Conservation (phyloP, 2,797 vertebrate species). For the Hippocampus kuda region DNA sequence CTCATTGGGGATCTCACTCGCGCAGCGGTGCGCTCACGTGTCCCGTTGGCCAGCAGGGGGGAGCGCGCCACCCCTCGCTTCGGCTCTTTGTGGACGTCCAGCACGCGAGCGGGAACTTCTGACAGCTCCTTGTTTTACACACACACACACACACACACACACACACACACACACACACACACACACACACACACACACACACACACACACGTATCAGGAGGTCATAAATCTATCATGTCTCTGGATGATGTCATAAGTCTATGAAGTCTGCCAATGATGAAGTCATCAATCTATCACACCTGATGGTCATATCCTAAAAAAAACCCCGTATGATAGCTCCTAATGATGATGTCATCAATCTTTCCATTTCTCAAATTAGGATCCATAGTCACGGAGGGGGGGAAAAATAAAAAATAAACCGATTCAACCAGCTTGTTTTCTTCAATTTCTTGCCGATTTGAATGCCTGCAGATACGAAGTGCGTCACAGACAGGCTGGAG, state of each 20-base stretch:
- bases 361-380: too few relatives aligned
- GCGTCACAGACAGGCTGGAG: too few relatives aligned
- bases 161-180: background rate
- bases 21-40: constrained; percentile 58
- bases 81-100: constrained; percentile 77
- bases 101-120: constrained; percentile 75
- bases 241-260: background rate
- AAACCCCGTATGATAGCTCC: too few relatives aligned
- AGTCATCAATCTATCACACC: too few relatives aligned
- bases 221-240: background rate
- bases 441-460: too few relatives aligned
- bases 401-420: too few relatives aligned
- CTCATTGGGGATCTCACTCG: background rate
- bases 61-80: constrained; percentile 65
- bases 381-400: too few relatives aligned
- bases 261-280: too few relatives aligned
- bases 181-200: background rate
- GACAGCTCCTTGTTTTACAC: constrained; percentile 70
- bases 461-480: too few relatives aligned
- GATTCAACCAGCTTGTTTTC: too few relatives aligned
- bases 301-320: too few relatives aligned
- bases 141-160: constrained; percentile 4
- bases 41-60: constrained; percentile 74
- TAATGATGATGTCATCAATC: too few relatives aligned
- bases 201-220: background rate